Evolutionary conservation across 2,797 vertebrate species (phyloP).

Genomic region (Psittacula echo): DNA sequence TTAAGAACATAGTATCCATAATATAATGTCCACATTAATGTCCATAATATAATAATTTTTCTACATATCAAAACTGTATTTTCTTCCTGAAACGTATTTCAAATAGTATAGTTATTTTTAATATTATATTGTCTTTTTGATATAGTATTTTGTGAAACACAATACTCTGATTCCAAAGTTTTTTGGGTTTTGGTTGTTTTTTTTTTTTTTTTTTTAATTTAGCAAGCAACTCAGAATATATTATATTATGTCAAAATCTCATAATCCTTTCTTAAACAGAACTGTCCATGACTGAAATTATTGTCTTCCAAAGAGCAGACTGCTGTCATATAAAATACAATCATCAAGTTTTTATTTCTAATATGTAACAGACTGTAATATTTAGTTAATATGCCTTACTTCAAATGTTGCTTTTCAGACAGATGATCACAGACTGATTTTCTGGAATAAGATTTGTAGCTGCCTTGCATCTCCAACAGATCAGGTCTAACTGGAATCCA

Average conservation of each 20-base stretch:
- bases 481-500: not conserved
- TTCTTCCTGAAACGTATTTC: not conserved
- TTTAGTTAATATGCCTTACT: not conserved
- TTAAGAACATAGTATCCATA: too few species aligned
- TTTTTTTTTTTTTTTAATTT: not conserved
- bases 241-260: not conserved
- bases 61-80: not conserved
- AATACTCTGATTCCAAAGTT: not conserved
- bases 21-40: too few species aligned
- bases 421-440: not conserved
- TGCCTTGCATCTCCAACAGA: not conserved
- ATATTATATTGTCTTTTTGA: not conserved
- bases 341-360: not conserved
- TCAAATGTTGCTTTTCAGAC: not conserved
- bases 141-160: not conserved
- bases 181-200: not conserved
- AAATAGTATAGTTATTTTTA: accelerated
- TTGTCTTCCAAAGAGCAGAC: not conserved
- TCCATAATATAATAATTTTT: not conserved
- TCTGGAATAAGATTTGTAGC: not conserved
- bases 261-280: not conserved
- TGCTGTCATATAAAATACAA: not conserved
- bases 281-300: not conserved
- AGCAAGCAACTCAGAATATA: not conserved
- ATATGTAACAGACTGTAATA: not conserved